A percentile compares a stretch with the other conserved stretches of the same genome.
Evolutionary conservation across 2,797 vertebrate genomes (phyloP).

Genomic region (Centroberyx gerrardi): DNA sequence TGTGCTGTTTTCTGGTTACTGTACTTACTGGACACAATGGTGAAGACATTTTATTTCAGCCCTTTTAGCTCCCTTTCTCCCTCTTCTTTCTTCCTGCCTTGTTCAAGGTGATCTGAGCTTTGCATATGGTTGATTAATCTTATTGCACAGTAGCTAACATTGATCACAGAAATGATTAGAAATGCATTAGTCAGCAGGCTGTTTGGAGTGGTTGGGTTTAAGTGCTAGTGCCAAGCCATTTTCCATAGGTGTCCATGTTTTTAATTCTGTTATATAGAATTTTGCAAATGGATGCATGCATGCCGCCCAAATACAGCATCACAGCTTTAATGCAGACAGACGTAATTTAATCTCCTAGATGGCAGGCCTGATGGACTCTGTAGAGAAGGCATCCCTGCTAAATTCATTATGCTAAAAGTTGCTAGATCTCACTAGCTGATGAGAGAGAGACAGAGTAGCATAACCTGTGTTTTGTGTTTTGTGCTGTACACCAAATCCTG

Average conservation of each 20-base stretch:
- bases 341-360: slow-evolving; percentile 85
- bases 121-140: slow-evolving; percentile 86
- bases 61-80: slow-evolving; percentile 62
- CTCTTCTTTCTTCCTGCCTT: slow-evolving; percentile 48
- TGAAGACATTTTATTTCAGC: slow-evolving; percentile 60
- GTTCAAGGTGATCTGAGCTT: slow-evolving; percentile 82
- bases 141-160: slow-evolving; percentile 84
- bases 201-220: slow-evolving; percentile 79
- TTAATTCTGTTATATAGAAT: slow-evolving; percentile 87
- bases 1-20: slow-evolving; percentile 64
- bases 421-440: slow-evolving; percentile 79
- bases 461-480: slow-evolving; percentile 53
- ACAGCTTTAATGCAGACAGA: slow-evolving; percentile 84
- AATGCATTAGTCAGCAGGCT: slow-evolving; percentile 86
- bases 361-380: slow-evolving; percentile 83
- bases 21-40: slow-evolving; percentile 73
- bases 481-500: slow-evolving; percentile 27
- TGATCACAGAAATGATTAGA: slow-evolving; percentile 87
- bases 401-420: slow-evolving; percentile 86
- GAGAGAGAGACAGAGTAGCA: slow-evolving; percentile 63
- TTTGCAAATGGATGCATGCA: slow-evolving; percentile 84
- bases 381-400: slow-evolving; percentile 79
- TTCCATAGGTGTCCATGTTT: slow-evolving; percentile 85
- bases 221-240: slow-evolving; percentile 81
- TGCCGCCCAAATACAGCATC: slow-evolving; percentile 83